phyloP scores from a whole-genome alignment of 2,888 invertebrate species.

The Antheraea yamamai region DNA sequence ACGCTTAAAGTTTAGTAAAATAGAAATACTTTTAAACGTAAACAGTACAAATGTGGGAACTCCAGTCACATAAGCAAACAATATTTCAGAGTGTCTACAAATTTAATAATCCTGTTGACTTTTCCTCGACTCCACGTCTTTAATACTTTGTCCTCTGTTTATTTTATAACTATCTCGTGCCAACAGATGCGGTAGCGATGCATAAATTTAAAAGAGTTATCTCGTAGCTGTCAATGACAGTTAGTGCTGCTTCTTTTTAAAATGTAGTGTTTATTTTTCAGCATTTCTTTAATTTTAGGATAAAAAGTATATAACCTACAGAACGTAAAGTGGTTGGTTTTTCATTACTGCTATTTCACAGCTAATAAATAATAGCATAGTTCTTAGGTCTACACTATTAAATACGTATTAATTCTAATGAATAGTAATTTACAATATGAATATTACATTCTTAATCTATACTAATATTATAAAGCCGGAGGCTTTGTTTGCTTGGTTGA shows the following conservation, averaged over 20 bases:
- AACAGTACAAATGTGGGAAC: background rate
- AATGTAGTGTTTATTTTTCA: background rate
- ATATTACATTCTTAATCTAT: too few species aligned
- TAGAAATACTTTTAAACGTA: background rate
- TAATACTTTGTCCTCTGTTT: background rate
- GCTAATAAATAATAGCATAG: too few species aligned
- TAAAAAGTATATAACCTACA: too few species aligned
- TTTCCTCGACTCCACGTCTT: background rate
- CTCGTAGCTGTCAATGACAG: background rate
- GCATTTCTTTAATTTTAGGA: too few species aligned
- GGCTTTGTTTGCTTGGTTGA: too few species aligned
- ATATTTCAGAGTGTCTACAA: background rate
- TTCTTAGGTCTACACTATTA: too few species aligned
- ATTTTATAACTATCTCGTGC: background rate
- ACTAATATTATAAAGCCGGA: too few species aligned
- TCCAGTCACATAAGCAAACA: conserved; percentile 1
- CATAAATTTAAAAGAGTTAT: conserved; percentile 4
- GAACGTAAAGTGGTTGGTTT: too few species aligned
- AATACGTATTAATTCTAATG: too few species aligned
- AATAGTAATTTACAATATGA: too few species aligned
- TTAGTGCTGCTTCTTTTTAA: background rate
- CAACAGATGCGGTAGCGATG: background rate
- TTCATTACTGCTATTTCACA: too few species aligned
- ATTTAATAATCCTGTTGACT: conserved; percentile 3
- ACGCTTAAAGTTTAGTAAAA: background rate